Conservation (phyloP, 2,888 invertebrate species). For the Synergus gifuensis region DNA sequence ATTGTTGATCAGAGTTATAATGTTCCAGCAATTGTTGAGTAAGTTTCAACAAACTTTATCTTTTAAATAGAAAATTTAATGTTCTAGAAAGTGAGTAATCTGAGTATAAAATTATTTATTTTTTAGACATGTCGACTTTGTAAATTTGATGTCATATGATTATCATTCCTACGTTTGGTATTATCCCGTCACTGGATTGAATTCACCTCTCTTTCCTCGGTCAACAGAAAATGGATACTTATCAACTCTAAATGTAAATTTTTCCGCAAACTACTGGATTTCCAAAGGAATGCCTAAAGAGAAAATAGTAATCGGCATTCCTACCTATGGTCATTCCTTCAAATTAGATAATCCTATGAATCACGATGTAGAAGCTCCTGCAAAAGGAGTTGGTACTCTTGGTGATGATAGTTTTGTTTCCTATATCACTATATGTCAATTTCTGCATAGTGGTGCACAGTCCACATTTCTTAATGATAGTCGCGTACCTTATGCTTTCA, state of each 20-base stretch:
- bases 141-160: conserved; percentile 96
- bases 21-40: conserved; percentile 87
- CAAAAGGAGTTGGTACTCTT: conserved; percentile 83
- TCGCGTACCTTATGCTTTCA: conserved; percentile 88
- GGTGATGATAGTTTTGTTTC: conserved; percentile 85
- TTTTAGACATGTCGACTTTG: conserved; percentile 86
- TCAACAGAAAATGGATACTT: conserved; percentile 82
- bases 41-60: conserved; percentile 63
- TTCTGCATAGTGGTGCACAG: conserved; percentile 80
- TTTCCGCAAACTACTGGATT: conserved; percentile 88
- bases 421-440: conserved; percentile 85
- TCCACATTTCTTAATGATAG: conserved; percentile 84
- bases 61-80: background rate
- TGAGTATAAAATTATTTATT: conserved; percentile 23
- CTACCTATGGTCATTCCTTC: conserved; percentile 88
- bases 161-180: conserved; percentile 88
- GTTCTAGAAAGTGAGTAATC: background rate
- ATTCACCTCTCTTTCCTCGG: conserved; percentile 87
- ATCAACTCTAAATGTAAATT: conserved; percentile 88
- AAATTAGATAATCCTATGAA: conserved; percentile 85
- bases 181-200: conserved; percentile 90
- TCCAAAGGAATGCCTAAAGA: conserved; percentile 86
- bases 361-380: conserved; percentile 85
- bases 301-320: conserved; percentile 91
- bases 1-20: conserved; percentile 89